Conservation (phyloP, 2,113 vertebrate genomes). For the Onychorhynchus coronatus region DNA sequence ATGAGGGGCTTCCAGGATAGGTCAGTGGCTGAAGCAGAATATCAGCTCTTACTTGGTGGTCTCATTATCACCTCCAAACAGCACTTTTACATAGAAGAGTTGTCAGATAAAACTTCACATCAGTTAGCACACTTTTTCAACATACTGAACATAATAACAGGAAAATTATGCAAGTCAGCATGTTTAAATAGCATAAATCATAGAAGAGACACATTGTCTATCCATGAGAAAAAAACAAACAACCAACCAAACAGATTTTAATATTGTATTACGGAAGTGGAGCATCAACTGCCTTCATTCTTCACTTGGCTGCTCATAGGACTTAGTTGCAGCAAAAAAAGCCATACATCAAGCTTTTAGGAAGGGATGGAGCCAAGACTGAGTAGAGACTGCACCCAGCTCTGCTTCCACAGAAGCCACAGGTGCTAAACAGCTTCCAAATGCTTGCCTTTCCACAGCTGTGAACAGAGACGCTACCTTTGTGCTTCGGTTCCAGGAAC, state of each 20-base stretch:
- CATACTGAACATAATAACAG: background rate
- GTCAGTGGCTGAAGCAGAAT: background rate
- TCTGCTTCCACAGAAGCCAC: background rate
- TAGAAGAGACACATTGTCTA: background rate
- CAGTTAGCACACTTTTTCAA: background rate
- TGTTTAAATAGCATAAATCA: background rate
- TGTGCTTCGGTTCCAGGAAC: background rate
- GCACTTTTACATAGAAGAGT: background rate
- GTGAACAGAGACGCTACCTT: accelerated
- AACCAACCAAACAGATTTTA: background rate
- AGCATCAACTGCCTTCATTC: background rate
- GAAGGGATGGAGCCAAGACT: background rate
- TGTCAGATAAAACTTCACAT: background rate
- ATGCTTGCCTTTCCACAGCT: background rate
- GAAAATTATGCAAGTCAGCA: background rate
- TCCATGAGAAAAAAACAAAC: background rate
- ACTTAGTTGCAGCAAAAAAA: background rate
- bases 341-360: background rate
- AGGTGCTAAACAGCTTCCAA: background rate
- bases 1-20: background rate
- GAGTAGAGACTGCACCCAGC: background rate
- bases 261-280: background rate
- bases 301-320: background rate
- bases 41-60: background rate
- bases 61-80: background rate